Percentiles rank a stretch among this genome's conserved stretches.
Conservation (phyloP, 2,888 invertebrate genomes). For the Sericinus montela region DNA sequence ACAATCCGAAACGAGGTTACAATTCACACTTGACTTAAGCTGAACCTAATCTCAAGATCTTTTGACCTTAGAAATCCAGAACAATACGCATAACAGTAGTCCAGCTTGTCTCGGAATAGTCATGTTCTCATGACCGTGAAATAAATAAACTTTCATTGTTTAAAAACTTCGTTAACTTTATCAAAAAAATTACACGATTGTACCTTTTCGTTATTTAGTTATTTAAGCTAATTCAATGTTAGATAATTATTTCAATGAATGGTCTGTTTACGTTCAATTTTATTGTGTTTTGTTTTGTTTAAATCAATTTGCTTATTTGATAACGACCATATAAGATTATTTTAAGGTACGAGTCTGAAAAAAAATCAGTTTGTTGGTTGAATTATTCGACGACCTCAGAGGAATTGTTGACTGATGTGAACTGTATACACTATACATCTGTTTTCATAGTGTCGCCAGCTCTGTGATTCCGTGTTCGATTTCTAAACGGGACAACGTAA, state of each 20-base stretch:
- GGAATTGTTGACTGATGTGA: no score
- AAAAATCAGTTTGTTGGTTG: no score
- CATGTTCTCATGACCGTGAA: slow-evolving; percentile 48
- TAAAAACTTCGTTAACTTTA: slow-evolving; percentile 2
- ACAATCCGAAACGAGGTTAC: neutral
- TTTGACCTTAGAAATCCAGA: slow-evolving; percentile 21
- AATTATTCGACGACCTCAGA: no score
- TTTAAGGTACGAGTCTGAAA: no score
- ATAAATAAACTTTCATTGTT: slow-evolving; percentile 20
- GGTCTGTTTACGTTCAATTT: neutral
- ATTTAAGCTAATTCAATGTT: neutral
- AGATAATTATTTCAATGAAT: neutral
- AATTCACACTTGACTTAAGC: slow-evolving; percentile 6
- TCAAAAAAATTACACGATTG: slow-evolving; percentile 2
- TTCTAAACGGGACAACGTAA: no score
- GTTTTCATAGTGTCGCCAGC: no score
- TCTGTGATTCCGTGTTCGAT: no score
- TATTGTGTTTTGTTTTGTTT: no score
- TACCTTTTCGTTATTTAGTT: neutral
- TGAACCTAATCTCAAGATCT: slow-evolving; percentile 17
- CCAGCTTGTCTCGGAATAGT: slow-evolving; percentile 10
- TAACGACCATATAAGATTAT: no score
- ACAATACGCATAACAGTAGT: slow-evolving; percentile 16
- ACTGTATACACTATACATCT: no score
- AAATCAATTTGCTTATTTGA: no score